Evolutionary conservation across 2,797 vertebrate genomes (phyloP).

Genomic region (Diplodus sargus): DNA sequence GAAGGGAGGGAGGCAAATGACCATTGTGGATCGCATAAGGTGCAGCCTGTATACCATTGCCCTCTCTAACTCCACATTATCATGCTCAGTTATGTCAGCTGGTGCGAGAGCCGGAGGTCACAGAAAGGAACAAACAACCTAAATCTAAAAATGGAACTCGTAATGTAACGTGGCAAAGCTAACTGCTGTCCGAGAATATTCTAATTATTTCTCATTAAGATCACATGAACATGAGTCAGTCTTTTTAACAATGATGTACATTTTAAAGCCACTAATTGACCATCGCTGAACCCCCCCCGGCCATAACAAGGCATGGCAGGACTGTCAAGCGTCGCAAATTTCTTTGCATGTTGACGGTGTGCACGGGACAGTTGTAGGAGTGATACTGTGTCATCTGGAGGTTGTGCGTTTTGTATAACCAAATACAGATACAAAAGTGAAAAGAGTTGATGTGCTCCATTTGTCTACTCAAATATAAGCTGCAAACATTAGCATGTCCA

Average conservation of each 20-base stretch:
- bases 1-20: constrained; percentile 35
- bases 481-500: no score
- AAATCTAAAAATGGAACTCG: neutral
- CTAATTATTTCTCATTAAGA: neutral
- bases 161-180: neutral
- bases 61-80: neutral
- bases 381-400: neutral
- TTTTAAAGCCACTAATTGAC: neutral
- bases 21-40: constrained; percentile 30
- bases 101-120: constrained; percentile 6
- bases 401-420: neutral
- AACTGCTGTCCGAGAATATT: constrained; percentile 4
- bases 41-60: neutral
- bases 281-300: neutral
- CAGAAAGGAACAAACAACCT: neutral
- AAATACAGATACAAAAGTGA: no score
- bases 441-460: neutral
- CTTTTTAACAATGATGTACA: neutral
- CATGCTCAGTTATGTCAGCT: constrained; percentile 10
- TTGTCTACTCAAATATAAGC: neutral
- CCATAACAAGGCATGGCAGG: neutral
- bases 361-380: neutral
- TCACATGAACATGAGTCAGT: neutral
- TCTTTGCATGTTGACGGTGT: neutral
- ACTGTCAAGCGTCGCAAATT: neutral